These are phyloP conservation scores for Hydrophis major DNA, from an alignment of 2,797 vertebrate species.

Conservation along the genomic window DNA sequence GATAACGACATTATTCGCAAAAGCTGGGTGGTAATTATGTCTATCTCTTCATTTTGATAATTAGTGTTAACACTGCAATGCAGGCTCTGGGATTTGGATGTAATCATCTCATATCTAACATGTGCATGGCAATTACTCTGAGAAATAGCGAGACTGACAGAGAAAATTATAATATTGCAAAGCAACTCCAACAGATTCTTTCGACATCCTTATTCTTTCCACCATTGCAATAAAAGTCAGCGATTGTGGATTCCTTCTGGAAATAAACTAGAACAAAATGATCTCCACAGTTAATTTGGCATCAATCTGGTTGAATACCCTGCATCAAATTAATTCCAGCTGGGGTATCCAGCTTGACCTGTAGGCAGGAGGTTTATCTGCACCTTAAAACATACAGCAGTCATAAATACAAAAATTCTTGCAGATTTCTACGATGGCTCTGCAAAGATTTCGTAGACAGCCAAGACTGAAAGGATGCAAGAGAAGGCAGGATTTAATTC, in stretches of 20 bases:
- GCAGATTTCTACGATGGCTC: neutral
- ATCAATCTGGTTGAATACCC: neutral
- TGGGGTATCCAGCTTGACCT: neutral
- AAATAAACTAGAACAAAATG: neutral
- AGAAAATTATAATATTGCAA: neutral
- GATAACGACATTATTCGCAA: constrained; percentile 33
- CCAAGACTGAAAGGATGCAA: neutral
- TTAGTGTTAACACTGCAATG: neutral
- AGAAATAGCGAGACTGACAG: neutral
- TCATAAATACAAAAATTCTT: neutral
- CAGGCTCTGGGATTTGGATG: constrained; percentile 12
- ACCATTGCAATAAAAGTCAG: neutral
- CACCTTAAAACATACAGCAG: neutral
- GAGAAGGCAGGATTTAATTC: neutral
- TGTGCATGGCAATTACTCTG: neutral
- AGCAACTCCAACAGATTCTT: neutral
- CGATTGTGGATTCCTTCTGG: neutral
- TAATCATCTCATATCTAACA: rapidly evolving
- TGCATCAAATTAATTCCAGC: neutral
- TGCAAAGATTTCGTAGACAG: neutral
- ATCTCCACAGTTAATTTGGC: neutral
- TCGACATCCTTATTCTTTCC: neutral
- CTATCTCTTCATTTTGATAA: constrained; percentile 15
- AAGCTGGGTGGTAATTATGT: constrained; percentile 27
- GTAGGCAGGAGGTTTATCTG: neutral